Evolutionary conservation across 53 echinoderm and acorn worm genomes (phyloP).

Genomic region (Temnopleurus reevesii): DNA sequence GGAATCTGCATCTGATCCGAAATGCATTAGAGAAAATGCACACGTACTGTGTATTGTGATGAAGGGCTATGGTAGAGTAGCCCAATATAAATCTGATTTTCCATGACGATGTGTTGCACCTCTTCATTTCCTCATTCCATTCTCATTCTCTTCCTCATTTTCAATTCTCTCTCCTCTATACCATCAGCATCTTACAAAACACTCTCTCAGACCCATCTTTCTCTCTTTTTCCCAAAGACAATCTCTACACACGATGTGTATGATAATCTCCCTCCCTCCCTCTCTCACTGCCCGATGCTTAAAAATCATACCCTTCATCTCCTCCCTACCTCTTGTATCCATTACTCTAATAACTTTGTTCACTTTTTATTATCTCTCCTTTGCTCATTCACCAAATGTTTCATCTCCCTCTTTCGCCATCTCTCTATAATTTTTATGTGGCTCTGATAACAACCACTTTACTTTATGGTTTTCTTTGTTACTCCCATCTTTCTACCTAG

Average conservation of each 20-base stretch:
- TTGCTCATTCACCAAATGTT: too few species aligned
- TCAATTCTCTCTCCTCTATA: not conserved
- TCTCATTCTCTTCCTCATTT: slow-evolving; percentile 27
- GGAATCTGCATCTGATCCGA: not conserved
- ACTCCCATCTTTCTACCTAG: too few species aligned
- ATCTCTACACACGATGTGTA: too few species aligned
- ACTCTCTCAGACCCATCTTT: not conserved
- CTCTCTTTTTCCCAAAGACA: not conserved
- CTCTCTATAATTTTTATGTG: too few species aligned
- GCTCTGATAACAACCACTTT: too few species aligned
- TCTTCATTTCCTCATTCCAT: slow-evolving; percentile 48
- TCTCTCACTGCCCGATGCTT: not conserved
- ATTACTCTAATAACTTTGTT: too few species aligned
- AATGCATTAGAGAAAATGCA: slow-evolving; percentile 16
- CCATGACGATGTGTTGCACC: not conserved
- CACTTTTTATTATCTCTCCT: too few species aligned
- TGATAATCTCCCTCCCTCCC: not conserved
- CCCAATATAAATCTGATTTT: slow-evolving; percentile 61
- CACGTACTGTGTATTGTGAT: slow-evolving; percentile 5
- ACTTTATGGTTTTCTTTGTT: too few species aligned
- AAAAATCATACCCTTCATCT: too few species aligned
- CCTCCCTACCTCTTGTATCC: not conserved
- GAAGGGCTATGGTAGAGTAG: slow-evolving; percentile 3
- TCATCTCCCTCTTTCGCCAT: too few species aligned
- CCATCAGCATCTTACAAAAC: not conserved